Percentiles rank a stretch among this genome's conserved stretches.
phyloP scores from a whole-genome alignment of 2,888 invertebrate genomes.

The Colletes collaris region DNA sequence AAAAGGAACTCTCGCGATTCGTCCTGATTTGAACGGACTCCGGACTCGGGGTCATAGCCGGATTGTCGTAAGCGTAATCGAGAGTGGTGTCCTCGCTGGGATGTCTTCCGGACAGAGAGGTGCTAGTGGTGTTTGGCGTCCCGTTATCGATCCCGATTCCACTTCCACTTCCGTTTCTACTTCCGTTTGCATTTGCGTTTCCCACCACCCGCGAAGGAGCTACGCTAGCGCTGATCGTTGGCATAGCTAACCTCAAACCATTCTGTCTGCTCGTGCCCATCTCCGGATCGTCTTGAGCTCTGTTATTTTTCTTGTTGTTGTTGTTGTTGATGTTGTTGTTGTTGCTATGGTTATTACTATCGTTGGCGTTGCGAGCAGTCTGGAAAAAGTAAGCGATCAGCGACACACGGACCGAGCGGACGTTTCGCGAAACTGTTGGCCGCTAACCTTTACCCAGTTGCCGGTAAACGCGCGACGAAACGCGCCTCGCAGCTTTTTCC shows the following conservation, averaged over 20 bases:
- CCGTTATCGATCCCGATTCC: conserved; percentile 84
- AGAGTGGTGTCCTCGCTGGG: conserved; percentile 91
- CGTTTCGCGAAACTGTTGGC: too few relatives aligned
- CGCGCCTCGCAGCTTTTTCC: conserved; percentile 68
- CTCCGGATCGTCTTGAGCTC: conserved; percentile 74
- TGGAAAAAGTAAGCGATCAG: not conserved
- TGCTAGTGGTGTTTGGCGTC: conserved; percentile 88
- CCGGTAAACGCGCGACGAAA: conserved; percentile 67
- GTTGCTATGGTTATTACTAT: conserved; percentile 10
- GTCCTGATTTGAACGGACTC: conserved; percentile 73
- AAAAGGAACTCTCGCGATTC: conserved; percentile 79
- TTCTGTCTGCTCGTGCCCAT: conserved; percentile 66
- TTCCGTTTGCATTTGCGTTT: conserved; percentile 83
- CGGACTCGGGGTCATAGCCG: conserved; percentile 88
- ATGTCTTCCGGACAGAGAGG: conserved; percentile 88
- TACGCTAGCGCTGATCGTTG: conserved; percentile 77
- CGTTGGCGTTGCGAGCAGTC: not conserved
- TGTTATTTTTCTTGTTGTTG: conserved; percentile 14
- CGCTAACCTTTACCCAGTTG: conserved; percentile 73
- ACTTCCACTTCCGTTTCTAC: conserved; percentile 68
- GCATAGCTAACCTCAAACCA: conserved; percentile 76
- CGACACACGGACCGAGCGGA: not conserved
- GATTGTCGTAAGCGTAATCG: conserved; percentile 92
- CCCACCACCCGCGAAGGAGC: conserved; percentile 50
- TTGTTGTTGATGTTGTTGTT: not conserved